Evolutionary conservation across 2,888 invertebrate species (phyloP).

Genomic region (Diplolepis rosae): DNA sequence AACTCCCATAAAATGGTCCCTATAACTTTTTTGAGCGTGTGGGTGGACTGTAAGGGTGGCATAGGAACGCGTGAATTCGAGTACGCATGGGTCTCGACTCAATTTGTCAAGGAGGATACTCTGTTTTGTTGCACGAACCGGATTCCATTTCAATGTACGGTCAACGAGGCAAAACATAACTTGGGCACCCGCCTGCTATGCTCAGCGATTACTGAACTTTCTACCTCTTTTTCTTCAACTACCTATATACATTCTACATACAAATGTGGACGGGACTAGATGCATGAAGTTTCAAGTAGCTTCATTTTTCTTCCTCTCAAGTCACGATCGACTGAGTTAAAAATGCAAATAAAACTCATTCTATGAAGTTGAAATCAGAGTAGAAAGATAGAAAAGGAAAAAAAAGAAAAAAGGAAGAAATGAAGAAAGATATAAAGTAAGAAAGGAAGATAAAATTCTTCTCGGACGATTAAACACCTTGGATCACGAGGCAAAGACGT

Average conservation of each 20-base stretch:
- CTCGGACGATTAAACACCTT: conserved; percentile 40
- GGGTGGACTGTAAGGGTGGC: not conserved
- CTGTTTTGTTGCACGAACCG: conserved; percentile 67
- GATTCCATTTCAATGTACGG: conserved; percentile 68
- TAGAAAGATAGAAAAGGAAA: not conserved
- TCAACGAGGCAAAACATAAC: conserved; percentile 59
- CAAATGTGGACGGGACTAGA: not conserved
- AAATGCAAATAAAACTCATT: not conserved
- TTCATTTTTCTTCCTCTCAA: not conserved
- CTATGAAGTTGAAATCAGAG: not conserved
- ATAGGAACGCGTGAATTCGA: conserved; percentile 28
- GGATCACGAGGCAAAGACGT: conserved; percentile 44
- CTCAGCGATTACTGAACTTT: conserved; percentile 56
- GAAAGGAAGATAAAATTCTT: conserved; percentile 29
- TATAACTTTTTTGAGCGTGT: not conserved
- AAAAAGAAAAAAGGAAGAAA: not conserved
- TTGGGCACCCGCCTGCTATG: conserved; percentile 55
- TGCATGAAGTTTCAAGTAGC: not conserved
- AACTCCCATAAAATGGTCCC: not conserved
- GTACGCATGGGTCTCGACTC: conserved; percentile 52
- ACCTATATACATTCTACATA: conserved; percentile 14
- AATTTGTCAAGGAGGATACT: conserved; percentile 68
- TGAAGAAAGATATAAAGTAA: not conserved
- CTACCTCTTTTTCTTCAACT: not conserved
- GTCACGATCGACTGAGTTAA: not conserved